Percentiles rank a stretch among this genome's conserved stretches.
Evolutionary conservation across 2,888 invertebrate species (phyloP).

Genomic region (Lithophane semibrunnea): DNA sequence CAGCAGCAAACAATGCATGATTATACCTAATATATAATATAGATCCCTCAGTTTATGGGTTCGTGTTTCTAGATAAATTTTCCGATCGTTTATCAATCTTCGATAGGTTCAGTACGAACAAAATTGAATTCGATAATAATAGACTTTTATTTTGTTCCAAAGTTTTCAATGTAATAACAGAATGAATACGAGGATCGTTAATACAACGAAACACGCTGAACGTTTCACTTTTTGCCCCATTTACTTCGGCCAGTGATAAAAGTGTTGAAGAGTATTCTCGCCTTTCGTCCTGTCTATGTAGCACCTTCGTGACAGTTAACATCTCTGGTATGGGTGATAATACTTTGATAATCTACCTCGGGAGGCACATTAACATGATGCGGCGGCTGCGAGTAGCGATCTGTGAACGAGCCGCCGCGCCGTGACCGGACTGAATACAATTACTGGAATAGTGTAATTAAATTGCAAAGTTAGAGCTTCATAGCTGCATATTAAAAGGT

Average conservation of each 20-base stretch:
- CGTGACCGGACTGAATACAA: conserved; percentile 76
- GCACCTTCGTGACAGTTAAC: conserved; percentile 42
- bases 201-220: conserved; percentile 12
- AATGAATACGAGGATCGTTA: conserved; percentile 12
- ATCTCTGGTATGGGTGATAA: conserved; percentile 65
- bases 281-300: conserved; percentile 15
- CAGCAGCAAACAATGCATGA: conserved; percentile 12
- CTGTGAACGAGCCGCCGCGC: conserved; percentile 70
- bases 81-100: conserved; percentile 34
- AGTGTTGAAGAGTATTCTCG: conserved; percentile 17
- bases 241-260: conserved; percentile 32
- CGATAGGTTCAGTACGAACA: conserved; percentile 5
- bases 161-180: conserved; percentile 14
- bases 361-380: conserved; percentile 72
- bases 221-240: conserved; percentile 28
- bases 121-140: conserved; percentile 32
- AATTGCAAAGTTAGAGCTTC: conserved; percentile 81
- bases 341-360: conserved; percentile 71
- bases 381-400: conserved; percentile 68
- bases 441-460: conserved; percentile 80
- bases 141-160: conserved; percentile 15
- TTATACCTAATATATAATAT: conserved; percentile 7
- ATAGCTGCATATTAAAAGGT: conserved; percentile 77
- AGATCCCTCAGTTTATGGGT: conserved; percentile 14
- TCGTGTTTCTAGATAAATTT: conserved; percentile 30